Conservation (phyloP, 2,888 invertebrate species). For the Callimorpha dominula region DNA sequence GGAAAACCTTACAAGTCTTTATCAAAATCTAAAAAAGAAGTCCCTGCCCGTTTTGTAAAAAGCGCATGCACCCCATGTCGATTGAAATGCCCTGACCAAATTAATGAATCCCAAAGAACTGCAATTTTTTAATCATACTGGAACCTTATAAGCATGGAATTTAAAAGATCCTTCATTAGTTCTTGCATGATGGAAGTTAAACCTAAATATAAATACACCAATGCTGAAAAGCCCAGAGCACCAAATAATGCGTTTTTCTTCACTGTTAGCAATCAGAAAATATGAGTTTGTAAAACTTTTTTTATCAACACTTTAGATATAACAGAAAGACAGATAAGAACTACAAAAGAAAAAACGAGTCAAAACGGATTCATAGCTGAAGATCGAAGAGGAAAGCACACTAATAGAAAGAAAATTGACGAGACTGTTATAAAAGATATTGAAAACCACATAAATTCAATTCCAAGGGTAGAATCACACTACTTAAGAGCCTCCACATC, state of each 20-base stretch:
- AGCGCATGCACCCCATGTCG: too few species aligned
- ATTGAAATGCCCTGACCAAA: too few species aligned
- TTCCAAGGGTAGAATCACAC: constrained; percentile 16
- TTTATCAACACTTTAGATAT: constrained; percentile 21
- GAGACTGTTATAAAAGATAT: background rate
- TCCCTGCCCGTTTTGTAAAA: too few species aligned
- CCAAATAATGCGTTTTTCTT: constrained; percentile 26
- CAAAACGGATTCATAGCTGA: background rate
- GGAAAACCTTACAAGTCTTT: too few species aligned
- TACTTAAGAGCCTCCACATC: constrained; percentile 6
- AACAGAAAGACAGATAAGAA: background rate
- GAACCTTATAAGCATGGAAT: constrained; percentile 9
- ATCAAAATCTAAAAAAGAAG: too few species aligned
- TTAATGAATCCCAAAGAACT: constrained; percentile 10
- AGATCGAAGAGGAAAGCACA: constrained; percentile 2
- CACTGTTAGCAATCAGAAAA: constrained; percentile 1
- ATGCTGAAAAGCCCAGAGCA: constrained; percentile 17
- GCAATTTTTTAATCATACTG: constrained; percentile 15
- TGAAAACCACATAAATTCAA: constrained; percentile 7
- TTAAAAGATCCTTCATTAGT: constrained; percentile 10
- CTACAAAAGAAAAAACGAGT: background rate
- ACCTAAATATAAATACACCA: constrained; percentile 23
- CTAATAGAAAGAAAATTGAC: constrained; percentile 1
- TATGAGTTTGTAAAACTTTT: too few species aligned
- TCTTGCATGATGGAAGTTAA: background rate